A percentile compares a stretch with the other conserved stretches of the same genome.
These are phyloP conservation scores for Poeciliopsis gracilis DNA, from an alignment of 2,797 vertebrate species.

Conservation along the genomic window DNA sequence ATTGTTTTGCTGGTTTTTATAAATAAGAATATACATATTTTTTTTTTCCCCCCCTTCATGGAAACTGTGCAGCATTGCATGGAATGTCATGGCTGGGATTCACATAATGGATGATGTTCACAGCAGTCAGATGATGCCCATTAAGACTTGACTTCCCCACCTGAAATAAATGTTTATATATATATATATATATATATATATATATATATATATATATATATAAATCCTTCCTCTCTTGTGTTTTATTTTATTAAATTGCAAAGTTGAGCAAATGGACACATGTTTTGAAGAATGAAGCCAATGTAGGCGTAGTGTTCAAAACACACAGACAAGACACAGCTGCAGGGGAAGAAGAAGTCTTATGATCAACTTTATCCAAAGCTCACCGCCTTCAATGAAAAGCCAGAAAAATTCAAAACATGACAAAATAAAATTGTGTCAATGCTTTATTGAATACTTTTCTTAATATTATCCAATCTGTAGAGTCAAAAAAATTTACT, in stretches of 20 bases:
- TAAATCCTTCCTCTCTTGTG: background rate
- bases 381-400: background rate
- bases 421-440: background rate
- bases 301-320: background rate
- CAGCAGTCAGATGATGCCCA: conserved; percentile 41
- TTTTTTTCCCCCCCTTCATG: background rate
- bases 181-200: too few species aligned
- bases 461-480: background rate
- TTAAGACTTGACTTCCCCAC: conserved; percentile 6
- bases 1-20: background rate
- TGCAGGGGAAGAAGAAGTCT: background rate
- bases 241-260: background rate
- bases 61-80: background rate
- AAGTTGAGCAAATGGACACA: background rate
- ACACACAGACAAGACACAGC: background rate
- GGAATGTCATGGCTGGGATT: background rate
- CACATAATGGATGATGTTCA: background rate
- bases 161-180: conserved; percentile 1
- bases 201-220: too few species aligned
- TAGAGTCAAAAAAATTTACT: background rate
- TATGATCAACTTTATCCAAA: background rate
- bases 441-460: background rate
- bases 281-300: background rate
- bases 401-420: background rate
- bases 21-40: background rate